Conservation (phyloP, 1,140 invertebrate species). For the Drosophila sp. region DNA sequence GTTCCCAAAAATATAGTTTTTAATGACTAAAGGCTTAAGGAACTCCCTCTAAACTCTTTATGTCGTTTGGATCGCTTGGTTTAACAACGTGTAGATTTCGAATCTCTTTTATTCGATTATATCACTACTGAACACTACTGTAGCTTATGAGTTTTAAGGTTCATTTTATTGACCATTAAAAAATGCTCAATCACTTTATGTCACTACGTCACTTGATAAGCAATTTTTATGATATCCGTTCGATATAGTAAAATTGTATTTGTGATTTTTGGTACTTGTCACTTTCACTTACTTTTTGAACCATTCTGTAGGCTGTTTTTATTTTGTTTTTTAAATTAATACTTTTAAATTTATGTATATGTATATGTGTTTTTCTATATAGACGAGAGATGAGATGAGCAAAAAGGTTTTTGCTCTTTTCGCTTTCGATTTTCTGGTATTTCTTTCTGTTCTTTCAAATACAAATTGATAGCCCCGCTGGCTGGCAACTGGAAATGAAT, state of each 20-base stretch:
- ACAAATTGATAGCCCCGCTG: constrained; percentile 46
- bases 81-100: too few species aligned
- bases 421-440: neutral
- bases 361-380: neutral
- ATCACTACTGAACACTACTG: too few species aligned
- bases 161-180: too few species aligned
- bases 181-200: too few species aligned
- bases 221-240: too few species aligned
- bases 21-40: too few species aligned
- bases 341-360: constrained; percentile 29
- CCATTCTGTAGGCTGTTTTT: constrained; percentile 38
- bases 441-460: constrained; percentile 18
- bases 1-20: too few species aligned
- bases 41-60: too few species aligned
- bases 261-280: neutral
- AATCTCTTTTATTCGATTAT: too few species aligned
- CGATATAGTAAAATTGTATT: neutral
- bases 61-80: too few species aligned
- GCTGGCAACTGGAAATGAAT: constrained; percentile 56
- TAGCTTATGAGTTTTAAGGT: too few species aligned
- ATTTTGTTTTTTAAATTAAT: constrained; percentile 29
- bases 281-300: constrained; percentile 57
- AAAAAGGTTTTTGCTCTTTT: constrained; percentile 9
- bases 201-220: too few species aligned
- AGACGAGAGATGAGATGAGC: neutral